Percentiles rank a stretch among this genome's conserved stretches.
These are phyloP conservation scores for Lepidurus packardi DNA, from an alignment of 1,140 invertebrate genomes.

Conservation along the genomic window DNA sequence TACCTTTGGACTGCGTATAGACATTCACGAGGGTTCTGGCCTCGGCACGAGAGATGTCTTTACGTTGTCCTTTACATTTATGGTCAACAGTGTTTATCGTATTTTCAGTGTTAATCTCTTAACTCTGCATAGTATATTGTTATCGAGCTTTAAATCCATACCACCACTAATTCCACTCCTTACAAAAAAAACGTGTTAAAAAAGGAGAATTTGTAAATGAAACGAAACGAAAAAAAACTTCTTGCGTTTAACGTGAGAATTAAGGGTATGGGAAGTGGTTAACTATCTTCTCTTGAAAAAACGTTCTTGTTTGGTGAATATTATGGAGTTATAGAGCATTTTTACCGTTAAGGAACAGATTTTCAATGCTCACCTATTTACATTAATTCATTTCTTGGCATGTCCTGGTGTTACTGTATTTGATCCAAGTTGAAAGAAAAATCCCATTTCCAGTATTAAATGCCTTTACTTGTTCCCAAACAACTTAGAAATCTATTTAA, in stretches of 20 bases:
- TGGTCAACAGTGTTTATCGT: no score
- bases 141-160: no score
- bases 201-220: not conserved
- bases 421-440: not conserved
- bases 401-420: not conserved
- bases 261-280: not conserved
- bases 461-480: no score
- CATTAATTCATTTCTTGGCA: not conserved
- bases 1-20: no score
- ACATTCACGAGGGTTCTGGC: no score
- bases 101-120: no score
- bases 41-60: no score
- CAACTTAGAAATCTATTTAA: no score
- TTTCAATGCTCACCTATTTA: not conserved
- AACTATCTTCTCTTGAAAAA: not conserved
- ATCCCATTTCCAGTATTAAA: not conserved
- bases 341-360: not conserved
- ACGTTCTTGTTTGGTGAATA: not conserved
- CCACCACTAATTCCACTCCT: no score
- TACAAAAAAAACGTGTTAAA: not conserved
- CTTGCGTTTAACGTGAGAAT: not conserved
- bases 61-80: no score
- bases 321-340: not conserved
- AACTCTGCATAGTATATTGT: no score
- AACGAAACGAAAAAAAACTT: not conserved